Base-by-base conservation (phyloP, 2,797 vertebrate species). In the Enteromius argenteus region DNA sequence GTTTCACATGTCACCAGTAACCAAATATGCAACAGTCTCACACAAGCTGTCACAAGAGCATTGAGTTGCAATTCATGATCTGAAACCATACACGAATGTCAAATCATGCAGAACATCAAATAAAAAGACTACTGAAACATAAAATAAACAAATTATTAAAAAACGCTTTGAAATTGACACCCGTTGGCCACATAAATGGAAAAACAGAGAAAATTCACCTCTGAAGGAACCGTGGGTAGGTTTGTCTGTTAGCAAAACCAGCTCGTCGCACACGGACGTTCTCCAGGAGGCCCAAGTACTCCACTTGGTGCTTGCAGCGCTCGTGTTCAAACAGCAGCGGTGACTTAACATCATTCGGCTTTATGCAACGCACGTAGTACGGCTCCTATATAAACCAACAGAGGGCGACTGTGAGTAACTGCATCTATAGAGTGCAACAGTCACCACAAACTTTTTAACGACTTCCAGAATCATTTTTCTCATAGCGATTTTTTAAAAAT, bases 351-450 rank as follows among this genome's bases (percentile, higher is more conserved):
- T 99, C 98, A 0, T 99, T 99, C 87, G 98, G 98, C 87, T 99
- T 99, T 91, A 99, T 97, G 93, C 98, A 99, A 89, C 98, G 98
- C 1, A 99, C 97, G 0, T 99, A 99, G 88, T 99, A 99, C 0
- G 98, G 98, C 78, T 99, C 98, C 98, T 99, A 66, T 19, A 39
- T 89, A 67, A 23, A 67, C 21, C 21, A 81, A 17, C 4, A 62
- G 13, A 66, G 30, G 32, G 58, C 4, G 4, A 69, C 9, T n/a
- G 64, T 17, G 27, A 71, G 56, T 85, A 15, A 80, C 9, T 4
- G n/a, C 14, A 13, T 13, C 27, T 46, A 9, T 46, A 19, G 23
- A 49, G 27, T 13, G 44, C 69, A 30, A 49, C 42, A 27, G 56
- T 60, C n/a, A 23, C 10, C 58, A 1, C 4, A 60, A 11, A 72